phyloP scores from a whole-genome alignment of 2,888 invertebrate genomes.

The Pterostichus niger region DNA sequence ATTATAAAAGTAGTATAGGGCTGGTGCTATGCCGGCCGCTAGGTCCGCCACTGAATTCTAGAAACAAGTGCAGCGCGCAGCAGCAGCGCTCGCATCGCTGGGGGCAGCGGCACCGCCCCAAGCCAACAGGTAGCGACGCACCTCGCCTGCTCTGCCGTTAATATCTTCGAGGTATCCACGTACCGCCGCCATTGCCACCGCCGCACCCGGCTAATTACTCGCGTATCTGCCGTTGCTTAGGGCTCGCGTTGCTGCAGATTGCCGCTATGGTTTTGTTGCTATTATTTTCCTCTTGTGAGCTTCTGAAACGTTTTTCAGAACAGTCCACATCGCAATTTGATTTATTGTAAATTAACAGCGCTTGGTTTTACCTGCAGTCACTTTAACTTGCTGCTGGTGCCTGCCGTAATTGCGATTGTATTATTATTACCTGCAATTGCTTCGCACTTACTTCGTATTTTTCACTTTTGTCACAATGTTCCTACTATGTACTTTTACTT shows the following conservation, averaged over 20 bases:
- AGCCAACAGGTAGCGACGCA: conserved; percentile 62
- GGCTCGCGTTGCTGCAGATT: conserved; percentile 51
- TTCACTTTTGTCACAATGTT: conserved; percentile 27
- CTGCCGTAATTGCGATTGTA: conserved; percentile 31
- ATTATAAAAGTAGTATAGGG: not conserved
- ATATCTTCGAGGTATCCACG: conserved; percentile 42
- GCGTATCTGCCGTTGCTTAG: conserved; percentile 34
- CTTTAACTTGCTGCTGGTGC: conserved; percentile 29
- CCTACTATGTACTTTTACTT: conserved; percentile 3
- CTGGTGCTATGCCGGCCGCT: not conserved
- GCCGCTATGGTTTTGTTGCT: conserved; percentile 45
- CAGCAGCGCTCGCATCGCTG: conserved; percentile 10
- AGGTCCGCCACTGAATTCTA: not conserved
- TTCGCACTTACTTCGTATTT: conserved; percentile 17
- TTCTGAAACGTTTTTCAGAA: conserved; percentile 64
- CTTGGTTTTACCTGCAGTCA: conserved; percentile 40
- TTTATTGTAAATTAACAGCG: conserved; percentile 65
- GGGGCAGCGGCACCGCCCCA: conserved; percentile 50
- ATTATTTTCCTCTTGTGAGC: conserved; percentile 58
- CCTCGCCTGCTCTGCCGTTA: conserved; percentile 58
- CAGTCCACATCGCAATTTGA: conserved; percentile 42
- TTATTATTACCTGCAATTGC: conserved; percentile 23
- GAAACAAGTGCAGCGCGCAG: too few species aligned
- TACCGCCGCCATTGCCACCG: not conserved
- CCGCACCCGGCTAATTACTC: conserved; percentile 59